Base-by-base conservation (phyloP, 2,888 invertebrate genomes). In the Linhomoeus sp. region DNA sequence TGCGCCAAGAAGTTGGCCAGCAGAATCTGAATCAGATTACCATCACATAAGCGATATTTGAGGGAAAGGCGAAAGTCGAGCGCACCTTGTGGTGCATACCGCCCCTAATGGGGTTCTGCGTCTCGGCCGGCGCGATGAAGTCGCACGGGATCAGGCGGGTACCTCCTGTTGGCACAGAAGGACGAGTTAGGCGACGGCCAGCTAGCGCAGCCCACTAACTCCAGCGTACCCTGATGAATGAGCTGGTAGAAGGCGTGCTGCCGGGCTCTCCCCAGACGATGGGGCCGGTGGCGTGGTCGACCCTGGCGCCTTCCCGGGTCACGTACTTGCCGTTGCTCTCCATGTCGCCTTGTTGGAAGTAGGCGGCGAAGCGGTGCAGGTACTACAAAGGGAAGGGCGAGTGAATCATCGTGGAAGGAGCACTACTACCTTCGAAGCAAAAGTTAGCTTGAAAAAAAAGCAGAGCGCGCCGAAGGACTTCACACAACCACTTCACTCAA, bases 161-260 rank as follows among this genome's bases (percentile, higher is more conserved):
- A n/a, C n/a, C n/a, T n/a, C n/a, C n/a, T n/a, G n/a, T n/a, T n/a
- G n/a, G n/a, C n/a, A n/a, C n/a, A n/a, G n/a, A n/a, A n/a, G n/a
- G n/a, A n/a, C n/a, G n/a, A n/a, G n/a, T n/a, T n/a, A n/a, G n/a
- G n/a, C n/a, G n/a, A n/a, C n/a, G n/a, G n/a, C n/a, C n/a, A n/a
- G n/a, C n/a, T n/a, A n/a, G n/a, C n/a, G n/a, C n/a, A n/a, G n/a
- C n/a, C n/a, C n/a, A n/a, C n/a, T n/a, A n/a, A n/a, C n/a, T n/a
- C n/a, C n/a, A n/a, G n/a, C n/a, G n/a, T n/a, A 56, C 76, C 88
- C 72, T 97, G 97, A 69, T 97, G 97, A 54, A 97, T 85, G 41
- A 97, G 76, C 68, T 99, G 97, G 70, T 97, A 97, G 74, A 99
- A 97, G 48, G 97, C 97, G 71, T 99, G 97, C 63, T 97, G 22